Conservation (phyloP, 1,140 invertebrate genomes). For the Formica exsecta region DNA sequence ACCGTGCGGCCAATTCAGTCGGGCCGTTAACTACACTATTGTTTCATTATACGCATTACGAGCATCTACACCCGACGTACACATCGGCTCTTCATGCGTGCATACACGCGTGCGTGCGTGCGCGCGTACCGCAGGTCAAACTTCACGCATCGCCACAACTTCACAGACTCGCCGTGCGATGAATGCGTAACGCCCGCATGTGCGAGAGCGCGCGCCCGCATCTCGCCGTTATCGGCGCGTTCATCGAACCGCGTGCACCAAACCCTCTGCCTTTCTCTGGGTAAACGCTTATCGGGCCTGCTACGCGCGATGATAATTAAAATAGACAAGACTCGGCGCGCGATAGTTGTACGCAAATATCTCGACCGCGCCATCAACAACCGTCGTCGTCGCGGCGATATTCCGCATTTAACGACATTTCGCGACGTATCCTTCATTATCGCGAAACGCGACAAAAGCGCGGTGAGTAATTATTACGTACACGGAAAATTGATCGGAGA, state of each 20-base stretch:
- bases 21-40: background rate
- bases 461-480: background rate
- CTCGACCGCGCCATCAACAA: conserved; percentile 41
- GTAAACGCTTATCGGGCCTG: conserved; percentile 58
- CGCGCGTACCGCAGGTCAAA: conserved; percentile 62
- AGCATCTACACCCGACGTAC: background rate
- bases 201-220: conserved; percentile 56
- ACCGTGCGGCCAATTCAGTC: background rate
- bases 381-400: conserved; percentile 33
- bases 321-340: conserved; percentile 47
- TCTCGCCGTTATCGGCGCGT: conserved; percentile 65
- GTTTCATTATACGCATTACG: background rate
- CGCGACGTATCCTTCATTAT: background rate
- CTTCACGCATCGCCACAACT: conserved; percentile 66
- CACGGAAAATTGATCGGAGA: background rate
- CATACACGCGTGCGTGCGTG: background rate
- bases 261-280: conserved; percentile 9
- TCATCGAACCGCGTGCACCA: conserved; percentile 54
- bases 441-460: background rate
- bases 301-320: conserved; percentile 54
- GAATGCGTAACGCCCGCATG: conserved; percentile 66
- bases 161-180: conserved; percentile 33
- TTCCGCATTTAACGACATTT: conserved; percentile 12
- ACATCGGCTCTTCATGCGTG: conserved; percentile 21
- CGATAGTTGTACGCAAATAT: conserved; percentile 37